Conservation (phyloP, 53 echinoderm and acorn worm genomes). For the Luidia sarsii region DNA sequence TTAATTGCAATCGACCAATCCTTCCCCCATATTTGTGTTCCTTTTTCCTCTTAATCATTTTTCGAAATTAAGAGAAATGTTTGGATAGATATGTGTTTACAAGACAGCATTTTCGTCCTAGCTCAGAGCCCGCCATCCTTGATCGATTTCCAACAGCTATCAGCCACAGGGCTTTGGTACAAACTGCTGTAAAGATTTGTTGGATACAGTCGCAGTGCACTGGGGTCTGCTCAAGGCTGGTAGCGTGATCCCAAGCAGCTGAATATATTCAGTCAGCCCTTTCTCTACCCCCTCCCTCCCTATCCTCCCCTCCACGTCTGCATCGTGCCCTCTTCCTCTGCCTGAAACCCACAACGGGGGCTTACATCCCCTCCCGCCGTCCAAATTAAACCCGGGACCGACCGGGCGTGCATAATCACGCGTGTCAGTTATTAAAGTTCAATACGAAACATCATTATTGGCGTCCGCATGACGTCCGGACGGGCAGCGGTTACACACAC, state of each 20-base stretch:
- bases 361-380: neutral
- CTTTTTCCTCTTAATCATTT: too few relatives aligned
- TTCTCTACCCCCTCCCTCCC: neutral
- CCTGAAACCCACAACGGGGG: too few relatives aligned
- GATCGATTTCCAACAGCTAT: too few relatives aligned
- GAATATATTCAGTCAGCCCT: neutral
- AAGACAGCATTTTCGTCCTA: too few relatives aligned
- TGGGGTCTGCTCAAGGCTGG: neutral
- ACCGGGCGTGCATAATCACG: slow-evolving; percentile 44
- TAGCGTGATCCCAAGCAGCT: slow-evolving; percentile 46
- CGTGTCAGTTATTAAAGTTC: slow-evolving; percentile 57
- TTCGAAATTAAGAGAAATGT: too few relatives aligned
- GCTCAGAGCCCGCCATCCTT: too few relatives aligned
- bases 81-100: too few relatives aligned
- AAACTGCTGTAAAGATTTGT: neutral
- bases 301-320: too few relatives aligned
- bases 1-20: too few relatives aligned
- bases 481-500: neutral
- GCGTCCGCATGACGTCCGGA: slow-evolving; percentile 44
- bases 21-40: too few relatives aligned
- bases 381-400: slow-evolving; percentile 44
- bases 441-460: slow-evolving; percentile 38
- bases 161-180: too few relatives aligned
- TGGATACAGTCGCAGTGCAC: neutral
- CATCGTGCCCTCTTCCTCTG: too few relatives aligned